Evolutionary conservation across 2,888 invertebrate species (phyloP).

Genomic region (Perdita meconis): DNA sequence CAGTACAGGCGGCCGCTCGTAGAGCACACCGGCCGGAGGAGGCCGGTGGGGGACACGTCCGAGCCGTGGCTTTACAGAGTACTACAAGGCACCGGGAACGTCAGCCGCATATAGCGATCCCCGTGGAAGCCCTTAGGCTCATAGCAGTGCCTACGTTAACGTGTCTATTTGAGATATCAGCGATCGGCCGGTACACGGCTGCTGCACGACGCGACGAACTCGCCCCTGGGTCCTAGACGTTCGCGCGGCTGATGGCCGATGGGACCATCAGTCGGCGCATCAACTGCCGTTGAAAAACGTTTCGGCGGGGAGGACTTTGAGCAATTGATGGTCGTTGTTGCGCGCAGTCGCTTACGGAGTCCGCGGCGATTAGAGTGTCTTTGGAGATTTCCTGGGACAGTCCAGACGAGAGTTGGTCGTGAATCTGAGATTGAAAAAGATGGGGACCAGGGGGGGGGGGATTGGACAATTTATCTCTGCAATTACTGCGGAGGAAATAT

Average conservation of each 20-base stretch:
- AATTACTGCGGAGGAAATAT: too few species aligned
- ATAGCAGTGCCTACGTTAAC: conserved; percentile 75
- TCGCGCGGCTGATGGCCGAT: conserved; percentile 4
- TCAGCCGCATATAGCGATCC: conserved; percentile 61
- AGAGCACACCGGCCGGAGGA: conserved; percentile 15
- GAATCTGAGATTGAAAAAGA: too few species aligned
- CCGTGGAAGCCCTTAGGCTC: conserved; percentile 71
- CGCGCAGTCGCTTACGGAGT: too few species aligned
- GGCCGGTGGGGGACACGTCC: conserved; percentile 35
- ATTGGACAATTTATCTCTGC: too few species aligned
- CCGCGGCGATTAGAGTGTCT: too few species aligned
- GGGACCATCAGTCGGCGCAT: neutral
- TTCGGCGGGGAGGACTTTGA: neutral
- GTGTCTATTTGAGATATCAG: conserved; percentile 82
- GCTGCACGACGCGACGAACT: conserved; percentile 70
- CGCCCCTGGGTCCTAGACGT: conserved; percentile 56
- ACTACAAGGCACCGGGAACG: conserved; percentile 67
- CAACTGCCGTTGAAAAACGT: neutral
- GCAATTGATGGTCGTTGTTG: neutral
- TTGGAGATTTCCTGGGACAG: too few species aligned
- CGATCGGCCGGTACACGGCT: conserved; percentile 75
- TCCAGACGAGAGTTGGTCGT: too few species aligned
- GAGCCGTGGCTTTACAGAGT: conserved; percentile 65
- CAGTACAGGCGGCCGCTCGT: conserved; percentile 27
- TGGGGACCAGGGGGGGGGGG: too few species aligned